Conservation (phyloP, 2,888 invertebrate species). For the Cephus rjabovi region DNA sequence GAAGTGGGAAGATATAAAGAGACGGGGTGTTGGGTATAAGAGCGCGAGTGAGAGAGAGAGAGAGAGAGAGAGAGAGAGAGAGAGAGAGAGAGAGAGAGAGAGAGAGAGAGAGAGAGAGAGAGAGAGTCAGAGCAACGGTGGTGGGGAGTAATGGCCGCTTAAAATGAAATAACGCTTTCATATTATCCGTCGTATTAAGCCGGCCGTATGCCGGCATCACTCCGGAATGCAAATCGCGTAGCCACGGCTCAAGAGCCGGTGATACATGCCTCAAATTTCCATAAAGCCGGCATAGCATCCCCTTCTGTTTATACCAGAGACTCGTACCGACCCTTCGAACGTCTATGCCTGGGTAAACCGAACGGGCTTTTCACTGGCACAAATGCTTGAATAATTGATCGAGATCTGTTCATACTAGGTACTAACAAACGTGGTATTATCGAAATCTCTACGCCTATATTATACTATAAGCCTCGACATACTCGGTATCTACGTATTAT, state of each 20-base stretch:
- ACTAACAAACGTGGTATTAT: constrained; percentile 8
- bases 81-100: neutral
- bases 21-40: neutral
- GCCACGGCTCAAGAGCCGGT: constrained; percentile 1
- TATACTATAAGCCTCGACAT: neutral
- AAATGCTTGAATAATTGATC: constrained; percentile 26
- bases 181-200: constrained; percentile 17
- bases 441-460: neutral
- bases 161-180: constrained; percentile 25
- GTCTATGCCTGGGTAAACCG: constrained; percentile 7
- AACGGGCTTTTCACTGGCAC: constrained; percentile 20
- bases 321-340: constrained; percentile 16
- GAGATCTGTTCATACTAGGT: constrained; percentile 5
- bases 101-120: neutral
- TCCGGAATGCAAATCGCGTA: constrained; percentile 6
- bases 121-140: neutral
- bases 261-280: constrained; percentile 18
- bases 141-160: constrained; percentile 13
- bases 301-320: constrained; percentile 14
- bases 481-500: neutral
- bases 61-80: neutral
- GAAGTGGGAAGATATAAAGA: neutral
- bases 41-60: neutral
- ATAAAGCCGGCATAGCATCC: constrained; percentile 20
- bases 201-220: constrained; percentile 8